Percentiles rank a stretch among this genome's conserved stretches.
Conservation (phyloP, 2,113 vertebrate species). For the Chloropsis cyanopogon region DNA sequence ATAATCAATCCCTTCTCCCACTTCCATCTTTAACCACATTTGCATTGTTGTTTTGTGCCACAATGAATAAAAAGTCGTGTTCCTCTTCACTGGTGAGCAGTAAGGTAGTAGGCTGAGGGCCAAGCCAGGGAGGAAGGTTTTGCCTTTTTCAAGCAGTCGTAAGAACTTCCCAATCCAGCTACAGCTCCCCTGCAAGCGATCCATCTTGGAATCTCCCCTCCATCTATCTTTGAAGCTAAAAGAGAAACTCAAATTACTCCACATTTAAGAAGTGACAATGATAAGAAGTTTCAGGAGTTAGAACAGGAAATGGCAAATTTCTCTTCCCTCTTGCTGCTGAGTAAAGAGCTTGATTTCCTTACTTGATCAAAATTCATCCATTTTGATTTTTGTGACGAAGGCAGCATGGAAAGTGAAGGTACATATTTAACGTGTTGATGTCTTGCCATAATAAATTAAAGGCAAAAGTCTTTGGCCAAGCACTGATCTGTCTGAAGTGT, state of each 20-base stretch:
- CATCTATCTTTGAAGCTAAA: not conserved
- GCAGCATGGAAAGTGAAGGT: not conserved
- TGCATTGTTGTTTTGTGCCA: not conserved
- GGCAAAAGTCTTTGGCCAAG: not conserved
- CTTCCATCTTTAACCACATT: not conserved
- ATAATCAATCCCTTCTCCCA: not conserved
- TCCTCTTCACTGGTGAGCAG: not conserved
- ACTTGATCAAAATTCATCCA: not conserved
- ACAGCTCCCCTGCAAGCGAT: not conserved
- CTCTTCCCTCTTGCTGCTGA: not conserved
- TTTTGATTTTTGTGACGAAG: not conserved
- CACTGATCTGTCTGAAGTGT: not conserved
- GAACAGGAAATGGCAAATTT: not conserved
- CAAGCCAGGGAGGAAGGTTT: not conserved
- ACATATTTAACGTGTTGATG: not conserved
- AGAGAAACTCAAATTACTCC: not conserved
- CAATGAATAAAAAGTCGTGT: accelerated
- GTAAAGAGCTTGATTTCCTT: not conserved
- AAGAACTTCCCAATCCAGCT: not conserved
- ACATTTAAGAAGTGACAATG: not conserved
- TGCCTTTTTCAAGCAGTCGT: not conserved
- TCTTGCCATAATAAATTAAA: not conserved
- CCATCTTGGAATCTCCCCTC: not conserved
- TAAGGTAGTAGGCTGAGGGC: not conserved
- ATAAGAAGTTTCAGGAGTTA: not conserved